phyloP scores from a whole-genome alignment of 2,797 vertebrate species.

The Oreochromis grahami region DNA sequence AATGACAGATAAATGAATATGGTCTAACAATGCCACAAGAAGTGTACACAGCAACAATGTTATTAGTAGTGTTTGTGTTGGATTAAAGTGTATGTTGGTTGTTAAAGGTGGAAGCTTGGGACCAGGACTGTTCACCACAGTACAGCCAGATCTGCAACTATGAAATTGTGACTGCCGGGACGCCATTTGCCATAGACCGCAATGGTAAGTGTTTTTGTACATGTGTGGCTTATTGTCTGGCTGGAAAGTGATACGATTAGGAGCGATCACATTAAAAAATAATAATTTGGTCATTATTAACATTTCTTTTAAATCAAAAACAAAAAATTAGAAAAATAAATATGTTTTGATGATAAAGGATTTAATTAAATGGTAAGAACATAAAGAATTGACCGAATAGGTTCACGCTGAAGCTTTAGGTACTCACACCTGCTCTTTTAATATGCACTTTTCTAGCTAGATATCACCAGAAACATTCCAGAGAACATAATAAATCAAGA shows the following conservation, averaged over 20 bases:
- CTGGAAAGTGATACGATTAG: neutral
- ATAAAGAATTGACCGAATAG: neutral
- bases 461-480: neutral
- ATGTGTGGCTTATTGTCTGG: neutral
- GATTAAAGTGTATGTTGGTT: neutral
- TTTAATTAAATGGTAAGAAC: neutral
- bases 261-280: neutral
- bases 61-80: neutral
- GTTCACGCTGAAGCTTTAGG: neutral
- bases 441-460: neutral
- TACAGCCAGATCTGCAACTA: conserved; percentile 99
- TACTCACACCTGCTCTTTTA: neutral
- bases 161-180: conserved; percentile 89
- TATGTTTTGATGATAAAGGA: neutral
- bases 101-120: conserved; percentile 88
- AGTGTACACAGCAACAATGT: neutral
- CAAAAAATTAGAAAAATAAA: neutral
- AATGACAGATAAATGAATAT: neutral
- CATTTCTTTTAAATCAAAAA: neutral
- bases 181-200: conserved; percentile 95
- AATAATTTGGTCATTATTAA: neutral
- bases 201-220: conserved; percentile 82
- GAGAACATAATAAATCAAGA: neutral
- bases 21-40: neutral
- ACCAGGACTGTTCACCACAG: conserved; percentile 95